These are phyloP conservation scores for Litoditis marina DNA, from an alignment of 2,888 invertebrate species.

Conservation along the genomic window DNA sequence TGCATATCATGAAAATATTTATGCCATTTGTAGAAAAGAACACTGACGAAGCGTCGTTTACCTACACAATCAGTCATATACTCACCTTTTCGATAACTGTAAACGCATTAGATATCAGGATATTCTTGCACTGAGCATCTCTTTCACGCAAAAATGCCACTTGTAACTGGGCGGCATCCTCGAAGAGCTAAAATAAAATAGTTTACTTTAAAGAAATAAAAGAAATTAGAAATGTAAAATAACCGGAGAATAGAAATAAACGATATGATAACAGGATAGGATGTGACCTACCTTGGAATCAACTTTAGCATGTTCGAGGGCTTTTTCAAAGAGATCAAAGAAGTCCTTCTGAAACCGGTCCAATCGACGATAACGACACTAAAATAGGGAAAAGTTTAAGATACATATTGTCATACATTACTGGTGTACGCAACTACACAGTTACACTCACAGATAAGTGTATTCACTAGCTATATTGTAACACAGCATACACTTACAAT, in stretches of 20 bases:
- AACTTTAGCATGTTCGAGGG: slow-evolving; percentile 80
- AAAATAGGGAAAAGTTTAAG: too few relatives aligned
- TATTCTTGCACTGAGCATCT: slow-evolving; percentile 75
- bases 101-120: slow-evolving; percentile 82
- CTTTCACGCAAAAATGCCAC: slow-evolving; percentile 76
- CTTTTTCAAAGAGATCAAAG: slow-evolving; percentile 84
- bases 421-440: too few relatives aligned
- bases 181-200: slow-evolving; percentile 71
- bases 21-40: neutral
- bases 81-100: slow-evolving; percentile 68
- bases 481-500: too few relatives aligned
- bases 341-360: slow-evolving; percentile 85
- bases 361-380: slow-evolving; percentile 82
- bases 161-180: slow-evolving; percentile 90
- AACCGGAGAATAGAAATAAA: neutral
- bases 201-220: neutral
- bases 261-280: neutral
- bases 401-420: too few relatives aligned
- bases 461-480: too few relatives aligned
- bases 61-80: neutral
- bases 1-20: too few relatives aligned
- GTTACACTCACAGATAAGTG: too few relatives aligned
- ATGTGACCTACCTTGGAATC: slow-evolving; percentile 71
- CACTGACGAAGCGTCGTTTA: neutral
- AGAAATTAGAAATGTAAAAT: neutral